These are phyloP conservation scores for Alcedo atthis DNA, from an alignment of 2,797 vertebrate genomes.

Conservation along the genomic window DNA sequence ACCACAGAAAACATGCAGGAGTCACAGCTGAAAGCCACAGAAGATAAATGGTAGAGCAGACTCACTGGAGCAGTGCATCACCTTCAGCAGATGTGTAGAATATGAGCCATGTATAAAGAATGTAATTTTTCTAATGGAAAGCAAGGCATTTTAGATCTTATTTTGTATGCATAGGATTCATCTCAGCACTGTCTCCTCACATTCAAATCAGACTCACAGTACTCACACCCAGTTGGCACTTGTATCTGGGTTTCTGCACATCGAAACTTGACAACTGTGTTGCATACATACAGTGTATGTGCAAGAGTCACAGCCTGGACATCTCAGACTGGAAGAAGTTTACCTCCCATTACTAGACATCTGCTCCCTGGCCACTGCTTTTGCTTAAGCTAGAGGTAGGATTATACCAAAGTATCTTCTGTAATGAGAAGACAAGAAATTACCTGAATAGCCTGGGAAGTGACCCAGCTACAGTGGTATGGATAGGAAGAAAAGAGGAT, in stretches of 20 bases:
- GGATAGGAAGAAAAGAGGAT: background rate
- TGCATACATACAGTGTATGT: background rate
- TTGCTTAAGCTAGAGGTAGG: background rate
- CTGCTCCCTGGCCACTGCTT: background rate
- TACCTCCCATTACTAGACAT: background rate
- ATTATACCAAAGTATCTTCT: background rate
- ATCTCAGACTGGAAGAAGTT: background rate
- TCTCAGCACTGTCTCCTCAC: background rate
- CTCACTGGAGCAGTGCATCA: background rate
- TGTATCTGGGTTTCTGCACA: background rate
- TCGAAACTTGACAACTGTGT: background rate
- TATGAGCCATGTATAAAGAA: background rate
- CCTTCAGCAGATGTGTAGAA: background rate
- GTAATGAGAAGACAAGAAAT: background rate
- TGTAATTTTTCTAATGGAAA: background rate
- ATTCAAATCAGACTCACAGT: fast-evolving
- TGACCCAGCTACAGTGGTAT: background rate
- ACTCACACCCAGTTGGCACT: fast-evolving
- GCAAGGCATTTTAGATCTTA: background rate
- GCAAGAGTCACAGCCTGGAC: background rate
- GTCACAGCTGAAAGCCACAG: background rate
- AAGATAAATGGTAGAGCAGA: constrained; percentile 14
- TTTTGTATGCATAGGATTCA: fast-evolving
- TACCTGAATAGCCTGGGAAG: background rate
- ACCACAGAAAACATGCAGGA: background rate